Evolutionary conservation across 2,113 vertebrate genomes (phyloP), one percentile per base, ranked within the genome.

Genomic region (Protobothrops flavoviridis): DNA sequence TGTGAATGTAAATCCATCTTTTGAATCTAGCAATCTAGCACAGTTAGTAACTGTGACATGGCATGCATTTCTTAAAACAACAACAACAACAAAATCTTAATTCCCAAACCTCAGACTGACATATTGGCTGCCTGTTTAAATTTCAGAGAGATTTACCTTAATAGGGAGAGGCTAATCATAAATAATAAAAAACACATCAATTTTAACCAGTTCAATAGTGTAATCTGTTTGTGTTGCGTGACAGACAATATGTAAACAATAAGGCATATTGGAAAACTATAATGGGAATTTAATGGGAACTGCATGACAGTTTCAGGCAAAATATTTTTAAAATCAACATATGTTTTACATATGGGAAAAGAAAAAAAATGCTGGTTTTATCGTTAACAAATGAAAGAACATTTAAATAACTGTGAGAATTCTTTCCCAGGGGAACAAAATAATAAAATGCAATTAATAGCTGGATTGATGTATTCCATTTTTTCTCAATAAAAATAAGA

Each of bases 381-480:
- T 29, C 90, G 87, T 74, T 74, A 90, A 87, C 59, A 92, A 94
- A 85, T 88, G 86, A 90, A 87, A 69, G 39, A 69, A 90, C 74
- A 1, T 87, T 87, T 69, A 1, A 50, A 15, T 64, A 43, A 59
- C 3, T 87, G 87, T 87, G 43, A 86, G 53, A 50, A 23, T 94
- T 93, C 29, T 74, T 93, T 81, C 74, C 86, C 86, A 89, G 50
- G 88, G 39, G 93, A 91, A 88, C 48, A 81, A 50, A n/a, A 88
- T 50, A 12, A 53, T 91, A 88, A 81, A 74, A 93, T 52, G 11
- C 64, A 91, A 91, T 93, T 91, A 93, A 91, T 81, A 89, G 90
- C 64, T 93, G 91, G 69, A 7, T 86, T 20, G 85, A 39, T 91
- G 88, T 55, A 2, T 43, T 90, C 53, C 0, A 0, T 0, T 64